Evolutionary conservation across 2,113 vertebrate genomes (phyloP).

Genomic region (Felis chaus): DNA sequence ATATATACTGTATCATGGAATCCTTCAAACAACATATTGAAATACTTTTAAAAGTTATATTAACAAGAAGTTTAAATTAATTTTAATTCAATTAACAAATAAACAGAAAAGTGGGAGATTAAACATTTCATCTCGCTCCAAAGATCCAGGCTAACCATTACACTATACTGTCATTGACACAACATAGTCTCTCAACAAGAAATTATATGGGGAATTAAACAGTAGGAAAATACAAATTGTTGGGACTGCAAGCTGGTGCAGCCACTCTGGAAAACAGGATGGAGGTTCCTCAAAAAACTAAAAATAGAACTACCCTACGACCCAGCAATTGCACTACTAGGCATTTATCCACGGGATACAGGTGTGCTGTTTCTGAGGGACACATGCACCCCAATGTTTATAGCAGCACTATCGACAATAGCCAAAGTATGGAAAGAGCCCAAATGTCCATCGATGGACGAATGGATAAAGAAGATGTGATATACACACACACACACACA

Average conservation of each 20-base stretch:
- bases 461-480: no score
- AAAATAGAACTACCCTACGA: no score
- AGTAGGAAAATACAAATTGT: neutral
- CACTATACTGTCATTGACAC: neutral
- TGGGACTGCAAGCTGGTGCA: no score
- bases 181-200: neutral
- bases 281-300: no score
- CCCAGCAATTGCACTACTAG: no score
- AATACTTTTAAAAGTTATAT: neutral
- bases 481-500: no score
- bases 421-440: no score
- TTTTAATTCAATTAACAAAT: slow-evolving; percentile 17
- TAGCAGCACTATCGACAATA: neutral
- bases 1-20: neutral
- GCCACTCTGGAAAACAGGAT: no score
- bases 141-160: neutral
- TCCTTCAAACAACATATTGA: slow-evolving; percentile 11
- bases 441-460: no score
- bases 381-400: neutral
- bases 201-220: neutral
- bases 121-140: slow-evolving; percentile 9
- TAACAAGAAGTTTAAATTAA: neutral
- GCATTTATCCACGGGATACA: no score
- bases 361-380: no score
- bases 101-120: neutral